These are phyloP conservation scores for Rhodeus uyekii DNA, from an alignment of 2,797 vertebrate genomes.

Conservation along the genomic window DNA sequence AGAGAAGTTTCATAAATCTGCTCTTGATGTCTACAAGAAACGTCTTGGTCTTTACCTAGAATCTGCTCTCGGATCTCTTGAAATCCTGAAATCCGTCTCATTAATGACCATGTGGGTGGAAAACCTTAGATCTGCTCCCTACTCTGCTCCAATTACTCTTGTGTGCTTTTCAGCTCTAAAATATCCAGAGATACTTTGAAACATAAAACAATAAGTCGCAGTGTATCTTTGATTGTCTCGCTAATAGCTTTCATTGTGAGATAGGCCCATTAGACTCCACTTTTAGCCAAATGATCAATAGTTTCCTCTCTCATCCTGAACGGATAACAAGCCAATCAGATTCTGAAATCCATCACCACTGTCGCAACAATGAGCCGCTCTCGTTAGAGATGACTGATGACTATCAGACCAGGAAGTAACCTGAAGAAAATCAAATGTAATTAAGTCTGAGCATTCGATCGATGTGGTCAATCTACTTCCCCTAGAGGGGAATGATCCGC, in stretches of 20 bases:
- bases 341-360: neutral
- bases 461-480: slow-evolving; percentile 43
- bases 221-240: neutral
- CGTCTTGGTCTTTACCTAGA: neutral
- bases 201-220: slow-evolving; percentile 10
- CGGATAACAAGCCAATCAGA: slow-evolving; percentile 25
- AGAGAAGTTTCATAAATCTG: neutral
- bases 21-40: neutral
- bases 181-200: neutral
- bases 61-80: slow-evolving; percentile 1
- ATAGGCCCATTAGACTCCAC: slow-evolving; percentile 8
- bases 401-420: slow-evolving; percentile 41
- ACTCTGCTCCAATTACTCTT: slow-evolving; percentile 11
- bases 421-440: slow-evolving; percentile 50
- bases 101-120: slow-evolving; percentile 26
- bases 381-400: slow-evolving; percentile 50
- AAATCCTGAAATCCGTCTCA: slow-evolving; percentile 7
- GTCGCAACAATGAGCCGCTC: neutral
- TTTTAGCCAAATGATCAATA: slow-evolving; percentile 14
- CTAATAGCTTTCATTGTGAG: neutral
- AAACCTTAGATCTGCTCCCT: slow-evolving; percentile 4
- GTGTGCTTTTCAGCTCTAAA: neutral
- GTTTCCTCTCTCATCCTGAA: slow-evolving; percentile 6
- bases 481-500: slow-evolving; percentile 40
- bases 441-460: slow-evolving; percentile 55